phyloP scores from a whole-genome alignment of 1,140 invertebrate species.

The Aphidius gifuensis region DNA sequence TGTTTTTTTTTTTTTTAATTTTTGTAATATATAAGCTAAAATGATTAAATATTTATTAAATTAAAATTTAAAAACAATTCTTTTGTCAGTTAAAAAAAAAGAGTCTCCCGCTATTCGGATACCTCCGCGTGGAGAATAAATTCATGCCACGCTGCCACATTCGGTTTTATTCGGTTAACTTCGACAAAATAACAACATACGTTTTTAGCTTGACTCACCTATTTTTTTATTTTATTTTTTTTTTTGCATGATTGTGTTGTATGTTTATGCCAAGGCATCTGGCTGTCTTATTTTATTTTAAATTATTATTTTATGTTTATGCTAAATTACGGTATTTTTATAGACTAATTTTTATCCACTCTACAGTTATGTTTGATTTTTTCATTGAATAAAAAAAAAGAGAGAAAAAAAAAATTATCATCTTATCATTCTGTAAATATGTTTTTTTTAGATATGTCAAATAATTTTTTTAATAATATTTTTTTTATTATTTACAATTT shows the following conservation, averaged over 20 bases:
- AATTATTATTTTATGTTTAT: not conserved
- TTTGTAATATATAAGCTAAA: no score
- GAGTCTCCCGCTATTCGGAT: no score
- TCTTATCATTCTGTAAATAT: not conserved
- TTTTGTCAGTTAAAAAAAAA: no score
- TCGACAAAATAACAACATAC: not conserved
- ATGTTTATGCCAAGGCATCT: slow-evolving; percentile 8
- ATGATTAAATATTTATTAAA: no score
- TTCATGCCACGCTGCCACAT: not conserved
- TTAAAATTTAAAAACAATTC: no score
- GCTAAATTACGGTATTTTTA: not conserved
- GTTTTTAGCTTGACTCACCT: slow-evolving; percentile 23
- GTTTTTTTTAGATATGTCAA: not conserved
- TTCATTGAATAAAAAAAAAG: no score
- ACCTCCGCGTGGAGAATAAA: not conserved
- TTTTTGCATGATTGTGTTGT: slow-evolving; percentile 7
- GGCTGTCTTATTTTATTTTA: not conserved
- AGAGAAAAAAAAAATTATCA: no score
- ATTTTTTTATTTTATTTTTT: not conserved
- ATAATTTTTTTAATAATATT: not conserved
- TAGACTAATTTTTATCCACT: no score
- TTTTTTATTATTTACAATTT: not conserved
- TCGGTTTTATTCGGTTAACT: slow-evolving; percentile 7
- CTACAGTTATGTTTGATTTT: no score
- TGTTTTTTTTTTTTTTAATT: no score